Base-by-base conservation (phyloP, 1,140 invertebrate species). In the Babylonia areolata region DNA sequence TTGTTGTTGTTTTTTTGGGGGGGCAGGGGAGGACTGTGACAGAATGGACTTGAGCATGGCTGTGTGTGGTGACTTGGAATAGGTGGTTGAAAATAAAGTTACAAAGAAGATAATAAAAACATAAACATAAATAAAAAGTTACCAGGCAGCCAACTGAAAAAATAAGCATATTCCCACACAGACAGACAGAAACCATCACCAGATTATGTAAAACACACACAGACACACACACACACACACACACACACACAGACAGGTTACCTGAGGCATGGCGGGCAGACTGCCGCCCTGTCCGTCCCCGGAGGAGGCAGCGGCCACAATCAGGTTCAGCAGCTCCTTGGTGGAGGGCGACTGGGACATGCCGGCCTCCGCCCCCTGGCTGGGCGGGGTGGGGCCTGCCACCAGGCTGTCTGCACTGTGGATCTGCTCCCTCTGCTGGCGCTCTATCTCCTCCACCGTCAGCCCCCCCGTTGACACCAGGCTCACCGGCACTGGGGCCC, bases 361-460 rank as follows among this genome's bases (percentile, higher is more conserved):
- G 31, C 54, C 54, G 40, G 20, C 69, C 80, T 58, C 80, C 51
- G 5, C 42, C 31, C n/a, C 39, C 69, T 37, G 81, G 5, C 15
- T 31, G 31, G 33, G 23, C 11, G 31, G 39, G 58, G 20, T 39
- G 20, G 37, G 80, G 28, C 46, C n/a, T 28, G n/a, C 51, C 28
- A 23, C 40, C 64, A 33, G 9, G 23, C 69, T 75, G 51, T 42
- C 40, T 35, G 51, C n/a, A 2, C n/a, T 15, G 9, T 20, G 12
- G 31, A 73, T 73, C 64, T 51, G 33, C 39, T 51, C 64, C 9
- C n/a, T 40, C 39, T 75, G 71, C 89, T 97, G 97, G 88, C 97
- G 97, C 90, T 98, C 97, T 90, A 98, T 97, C 93, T 98, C 97
- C 91, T 98, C 97, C 17, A 98, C 96, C 79, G 96, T 96, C 91